Percentiles rank a stretch among this genome's conserved stretches.
These are phyloP conservation scores for Connochaetes taurinus DNA, from an alignment of 2,113 vertebrate species.

Conservation along the genomic window DNA sequence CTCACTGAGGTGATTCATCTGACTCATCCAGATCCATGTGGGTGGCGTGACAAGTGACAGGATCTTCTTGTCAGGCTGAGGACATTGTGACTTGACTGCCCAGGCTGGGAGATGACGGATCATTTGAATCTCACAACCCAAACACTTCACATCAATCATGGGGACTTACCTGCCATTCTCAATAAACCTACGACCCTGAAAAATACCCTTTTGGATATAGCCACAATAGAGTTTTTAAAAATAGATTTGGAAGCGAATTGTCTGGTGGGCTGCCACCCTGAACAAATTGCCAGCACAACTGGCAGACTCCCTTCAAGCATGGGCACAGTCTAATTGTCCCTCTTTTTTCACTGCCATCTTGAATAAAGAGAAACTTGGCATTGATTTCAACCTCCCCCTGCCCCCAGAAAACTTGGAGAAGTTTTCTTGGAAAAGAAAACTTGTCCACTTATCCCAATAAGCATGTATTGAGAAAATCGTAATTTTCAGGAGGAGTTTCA, in stretches of 20 bases:
- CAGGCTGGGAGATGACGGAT: neutral
- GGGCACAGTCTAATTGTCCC: neutral
- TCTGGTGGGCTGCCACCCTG: neutral
- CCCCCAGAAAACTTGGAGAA: neutral
- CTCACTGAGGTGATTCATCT: neutral
- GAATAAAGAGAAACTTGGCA: constrained; percentile 25
- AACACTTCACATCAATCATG: neutral
- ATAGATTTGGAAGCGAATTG: neutral
- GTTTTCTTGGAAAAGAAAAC: constrained; percentile 48
- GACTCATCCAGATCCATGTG: neutral
- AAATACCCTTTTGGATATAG: neutral
- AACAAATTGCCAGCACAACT: neutral
- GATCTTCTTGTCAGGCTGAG: neutral
- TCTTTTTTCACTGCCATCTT: constrained; percentile 19
- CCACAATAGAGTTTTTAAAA: neutral
- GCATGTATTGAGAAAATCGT: constrained; percentile 39
- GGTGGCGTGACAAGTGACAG: neutral
- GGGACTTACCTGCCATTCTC: neutral
- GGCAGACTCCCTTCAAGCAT: neutral
- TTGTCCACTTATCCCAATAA: constrained; percentile 41
- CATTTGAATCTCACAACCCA: neutral
- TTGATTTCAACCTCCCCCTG: neutral
- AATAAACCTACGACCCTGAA: neutral
- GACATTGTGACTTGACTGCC: neutral
- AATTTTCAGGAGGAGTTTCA: constrained; percentile 43